These are phyloP conservation scores for Cichlasoma orientale DNA, from an alignment of 2,797 vertebrate species.

Conservation along the genomic window DNA sequence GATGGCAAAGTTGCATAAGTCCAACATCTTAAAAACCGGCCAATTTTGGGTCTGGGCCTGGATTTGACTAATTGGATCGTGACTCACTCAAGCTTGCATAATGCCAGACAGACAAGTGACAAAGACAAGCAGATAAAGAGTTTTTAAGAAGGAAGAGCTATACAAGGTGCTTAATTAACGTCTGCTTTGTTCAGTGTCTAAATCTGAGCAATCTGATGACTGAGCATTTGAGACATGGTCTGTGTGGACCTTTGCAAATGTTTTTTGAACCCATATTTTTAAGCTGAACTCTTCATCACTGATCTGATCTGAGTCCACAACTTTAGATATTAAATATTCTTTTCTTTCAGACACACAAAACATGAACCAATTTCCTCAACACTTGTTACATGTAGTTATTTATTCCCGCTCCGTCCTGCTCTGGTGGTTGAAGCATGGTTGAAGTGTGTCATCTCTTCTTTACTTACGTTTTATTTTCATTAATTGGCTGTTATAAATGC, in stretches of 20 bases:
- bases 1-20: conserved; percentile 2
- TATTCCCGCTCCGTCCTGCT: background rate
- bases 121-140: conserved; percentile 27
- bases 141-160: conserved; percentile 13
- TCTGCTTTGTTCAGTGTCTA: background rate
- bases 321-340: background rate
- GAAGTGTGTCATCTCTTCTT: no score
- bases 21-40: conserved; percentile 11
- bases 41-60: conserved; percentile 31
- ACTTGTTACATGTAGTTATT: background rate
- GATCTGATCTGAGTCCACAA: no score
- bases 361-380: background rate
- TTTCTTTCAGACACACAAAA: background rate
- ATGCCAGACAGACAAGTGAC: conserved; percentile 46
- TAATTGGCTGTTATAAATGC: background rate
- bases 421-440: background rate
- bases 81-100: conserved; percentile 57
- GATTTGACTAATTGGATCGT: conserved; percentile 68
- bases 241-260: no score
- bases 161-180: conserved; percentile 27
- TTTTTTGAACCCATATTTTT: no score
- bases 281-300: no score
- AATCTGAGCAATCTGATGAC: background rate
- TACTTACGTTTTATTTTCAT: no score
- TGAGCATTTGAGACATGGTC: background rate